Conservation (phyloP, 2,797 vertebrate genomes). For the Notoglanidium macrostoma region DNA sequence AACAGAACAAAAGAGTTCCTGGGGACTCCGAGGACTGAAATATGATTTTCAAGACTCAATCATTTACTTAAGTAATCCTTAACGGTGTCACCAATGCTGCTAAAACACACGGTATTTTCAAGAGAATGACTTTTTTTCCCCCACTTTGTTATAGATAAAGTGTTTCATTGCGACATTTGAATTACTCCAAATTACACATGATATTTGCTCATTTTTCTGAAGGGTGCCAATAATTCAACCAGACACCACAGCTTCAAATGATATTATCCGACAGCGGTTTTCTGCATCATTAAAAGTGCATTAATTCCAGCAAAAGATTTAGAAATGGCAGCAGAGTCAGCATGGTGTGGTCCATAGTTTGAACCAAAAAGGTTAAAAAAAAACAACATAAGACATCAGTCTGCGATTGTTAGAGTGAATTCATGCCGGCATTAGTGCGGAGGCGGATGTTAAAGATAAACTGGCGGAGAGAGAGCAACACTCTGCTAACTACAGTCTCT, state of each 20-base stretch:
- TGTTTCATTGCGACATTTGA: background rate
- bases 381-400: background rate
- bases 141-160: background rate
- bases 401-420: background rate
- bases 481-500: background rate
- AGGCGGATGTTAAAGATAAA: conserved; percentile 37
- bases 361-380: background rate
- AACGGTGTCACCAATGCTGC: background rate
- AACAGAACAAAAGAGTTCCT: background rate
- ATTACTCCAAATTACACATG: background rate
- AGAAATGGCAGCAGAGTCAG: background rate
- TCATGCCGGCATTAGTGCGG: conserved; percentile 20
- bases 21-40: background rate
- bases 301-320: background rate
- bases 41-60: background rate
- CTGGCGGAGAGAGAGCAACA: background rate
- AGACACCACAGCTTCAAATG: background rate
- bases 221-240: background rate
- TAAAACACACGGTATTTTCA: too few relatives aligned
- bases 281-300: too few relatives aligned
- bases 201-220: background rate
- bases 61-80: background rate
- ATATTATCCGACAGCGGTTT: background rate
- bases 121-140: background rate
- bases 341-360: too few relatives aligned